Conservation (phyloP, 2,888 invertebrate species). For the Craniophora ligustri region DNA sequence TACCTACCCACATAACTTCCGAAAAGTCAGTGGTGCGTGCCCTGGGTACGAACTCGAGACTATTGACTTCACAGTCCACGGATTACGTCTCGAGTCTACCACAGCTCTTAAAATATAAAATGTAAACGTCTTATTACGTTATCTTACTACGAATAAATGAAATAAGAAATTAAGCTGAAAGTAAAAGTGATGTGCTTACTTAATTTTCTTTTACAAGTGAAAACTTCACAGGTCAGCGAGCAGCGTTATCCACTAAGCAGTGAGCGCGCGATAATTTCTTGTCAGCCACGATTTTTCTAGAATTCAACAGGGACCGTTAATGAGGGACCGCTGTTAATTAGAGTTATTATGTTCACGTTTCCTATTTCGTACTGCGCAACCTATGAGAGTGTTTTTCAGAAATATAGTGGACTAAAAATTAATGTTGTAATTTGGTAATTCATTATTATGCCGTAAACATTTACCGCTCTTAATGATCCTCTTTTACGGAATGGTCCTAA, state of each 20-base stretch:
- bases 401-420: slow-evolving; percentile 6
- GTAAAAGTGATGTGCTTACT: neutral
- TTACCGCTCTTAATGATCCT: neutral
- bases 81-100: too few species aligned
- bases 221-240: neutral
- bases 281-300: slow-evolving; percentile 50
- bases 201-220: slow-evolving; percentile 4
- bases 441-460: neutral
- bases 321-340: slow-evolving; percentile 53
- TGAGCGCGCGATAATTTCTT: slow-evolving; percentile 24
- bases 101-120: too few species aligned
- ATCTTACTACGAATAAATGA: neutral
- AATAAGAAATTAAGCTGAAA: neutral
- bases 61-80: too few species aligned
- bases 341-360: slow-evolving; percentile 53
- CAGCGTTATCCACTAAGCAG: neutral
- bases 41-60: too few species aligned
- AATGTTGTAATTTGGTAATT: neutral
- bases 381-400: slow-evolving; percentile 2
- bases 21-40: too few species aligned
- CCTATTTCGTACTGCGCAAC: slow-evolving; percentile 5
- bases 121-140: too few species aligned
- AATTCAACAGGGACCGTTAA: slow-evolving; percentile 51
- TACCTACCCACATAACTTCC: too few species aligned
- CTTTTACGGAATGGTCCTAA: neutral